phyloP scores from a whole-genome alignment of 2,888 invertebrate species.

The Lymantria monacha region DNA sequence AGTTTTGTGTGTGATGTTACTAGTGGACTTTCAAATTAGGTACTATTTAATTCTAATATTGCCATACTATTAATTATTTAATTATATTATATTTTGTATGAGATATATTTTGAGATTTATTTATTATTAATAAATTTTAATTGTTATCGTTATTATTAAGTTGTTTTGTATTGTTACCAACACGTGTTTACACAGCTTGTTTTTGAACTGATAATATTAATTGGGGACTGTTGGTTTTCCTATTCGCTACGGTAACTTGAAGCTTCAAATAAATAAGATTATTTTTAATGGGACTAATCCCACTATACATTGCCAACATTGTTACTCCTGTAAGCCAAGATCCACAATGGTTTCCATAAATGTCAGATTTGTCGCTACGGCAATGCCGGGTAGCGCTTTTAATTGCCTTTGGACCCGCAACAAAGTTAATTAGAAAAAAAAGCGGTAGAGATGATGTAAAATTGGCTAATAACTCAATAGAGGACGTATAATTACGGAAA shows the following conservation, averaged over 20 bases:
- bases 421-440: no score
- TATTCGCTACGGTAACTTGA: neutral
- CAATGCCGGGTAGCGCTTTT: no score
- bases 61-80: constrained; percentile 74
- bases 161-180: constrained; percentile 37
- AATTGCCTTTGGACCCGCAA: no score
- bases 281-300: no score
- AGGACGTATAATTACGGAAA: no score
- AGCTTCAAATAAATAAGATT: no score
- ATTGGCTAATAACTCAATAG: no score
- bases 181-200: constrained; percentile 2
- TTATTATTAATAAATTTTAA: constrained; percentile 70
- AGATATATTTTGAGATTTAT: constrained; percentile 64
- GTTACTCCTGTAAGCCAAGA: no score
- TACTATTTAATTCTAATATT: constrained; percentile 60
- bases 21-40: constrained; percentile 52
- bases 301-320: no score
- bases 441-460: no score
- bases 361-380: no score
- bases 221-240: neutral
- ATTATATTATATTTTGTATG: constrained; percentile 59
- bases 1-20: constrained; percentile 56
- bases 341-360: no score
- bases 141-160: constrained; percentile 64
- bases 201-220: constrained; percentile 11